Percentiles rank a stretch among this genome's conserved stretches.
phyloP scores from a whole-genome alignment of 2,797 vertebrate species.

The Octomys mimax region DNA sequence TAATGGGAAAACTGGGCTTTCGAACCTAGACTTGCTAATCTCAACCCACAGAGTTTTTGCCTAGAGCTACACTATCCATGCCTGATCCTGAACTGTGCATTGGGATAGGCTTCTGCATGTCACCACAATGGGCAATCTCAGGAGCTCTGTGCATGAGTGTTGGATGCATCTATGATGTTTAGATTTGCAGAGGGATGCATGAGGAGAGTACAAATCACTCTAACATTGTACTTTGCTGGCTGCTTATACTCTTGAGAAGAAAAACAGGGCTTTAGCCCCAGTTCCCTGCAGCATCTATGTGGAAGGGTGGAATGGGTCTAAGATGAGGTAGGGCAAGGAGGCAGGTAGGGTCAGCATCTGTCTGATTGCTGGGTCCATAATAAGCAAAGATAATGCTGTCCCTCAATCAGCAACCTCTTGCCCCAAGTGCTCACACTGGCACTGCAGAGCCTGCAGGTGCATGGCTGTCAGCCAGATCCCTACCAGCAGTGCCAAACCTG shows the following conservation, averaged over 20 bases:
- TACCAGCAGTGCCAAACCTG: constrained; percentile 34
- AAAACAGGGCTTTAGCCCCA: background rate
- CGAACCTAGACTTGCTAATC: background rate
- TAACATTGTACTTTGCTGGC: constrained; percentile 18
- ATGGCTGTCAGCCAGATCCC: constrained; percentile 83
- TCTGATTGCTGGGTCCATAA: constrained; percentile 78
- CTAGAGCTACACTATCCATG: background rate
- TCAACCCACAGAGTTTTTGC: background rate
- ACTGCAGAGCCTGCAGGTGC: constrained; percentile 86
- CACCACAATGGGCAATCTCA: background rate
- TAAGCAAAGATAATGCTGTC: constrained; percentile 84
- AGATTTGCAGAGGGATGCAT: background rate
- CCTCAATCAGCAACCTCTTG: constrained; percentile 83
- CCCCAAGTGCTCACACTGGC: constrained; percentile 84
- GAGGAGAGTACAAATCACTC: background rate
- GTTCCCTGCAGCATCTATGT: background rate
- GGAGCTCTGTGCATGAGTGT: background rate
- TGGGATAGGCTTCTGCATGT: constrained; percentile 7
- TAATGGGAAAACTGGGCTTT: background rate
- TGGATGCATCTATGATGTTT: background rate
- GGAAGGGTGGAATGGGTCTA: background rate
- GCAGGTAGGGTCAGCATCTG: constrained; percentile 42
- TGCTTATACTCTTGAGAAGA: constrained; percentile 28
- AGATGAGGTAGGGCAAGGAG: constrained; percentile 63
- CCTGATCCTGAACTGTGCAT: background rate